Conservation (phyloP, 2,113 vertebrate species). For the Sturnus vulgaris region DNA sequence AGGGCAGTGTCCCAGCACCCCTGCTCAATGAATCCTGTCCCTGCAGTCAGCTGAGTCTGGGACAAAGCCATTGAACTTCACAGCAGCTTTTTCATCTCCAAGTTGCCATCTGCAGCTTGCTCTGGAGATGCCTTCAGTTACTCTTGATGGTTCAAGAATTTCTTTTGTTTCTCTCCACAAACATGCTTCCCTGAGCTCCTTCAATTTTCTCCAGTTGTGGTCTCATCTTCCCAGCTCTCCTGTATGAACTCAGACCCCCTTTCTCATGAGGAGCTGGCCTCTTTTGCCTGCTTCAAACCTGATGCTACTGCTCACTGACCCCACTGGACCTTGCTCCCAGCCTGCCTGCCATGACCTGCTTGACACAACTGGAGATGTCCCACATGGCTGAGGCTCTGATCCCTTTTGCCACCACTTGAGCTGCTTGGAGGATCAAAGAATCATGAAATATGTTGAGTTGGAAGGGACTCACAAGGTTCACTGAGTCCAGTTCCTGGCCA, state of each 20-base stretch:
- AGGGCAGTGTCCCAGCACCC: background rate
- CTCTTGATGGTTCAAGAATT: background rate
- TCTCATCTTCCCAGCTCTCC: background rate
- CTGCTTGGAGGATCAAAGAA: background rate
- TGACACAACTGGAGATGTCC: background rate
- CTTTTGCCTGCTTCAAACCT: background rate
- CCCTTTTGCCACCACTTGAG: background rate
- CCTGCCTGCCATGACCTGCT: background rate
- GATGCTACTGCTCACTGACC: background rate
- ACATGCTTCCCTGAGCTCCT: background rate
- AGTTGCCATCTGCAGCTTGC: background rate
- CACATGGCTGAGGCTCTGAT: background rate
- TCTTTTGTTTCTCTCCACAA: background rate
- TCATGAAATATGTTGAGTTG: background rate
- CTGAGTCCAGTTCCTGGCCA: too few relatives aligned
- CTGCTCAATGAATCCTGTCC: background rate
- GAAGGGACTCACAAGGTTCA: background rate
- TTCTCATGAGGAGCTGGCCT: background rate
- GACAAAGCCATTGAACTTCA: background rate
- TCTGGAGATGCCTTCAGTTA: background rate
- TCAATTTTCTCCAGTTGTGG: background rate
- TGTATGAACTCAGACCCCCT: background rate
- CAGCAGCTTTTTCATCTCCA: background rate
- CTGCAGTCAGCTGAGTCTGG: background rate
- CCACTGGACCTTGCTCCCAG: background rate